phyloP scores from a whole-genome alignment of 2,888 invertebrate genomes.

The Electrophaes corylata region DNA sequence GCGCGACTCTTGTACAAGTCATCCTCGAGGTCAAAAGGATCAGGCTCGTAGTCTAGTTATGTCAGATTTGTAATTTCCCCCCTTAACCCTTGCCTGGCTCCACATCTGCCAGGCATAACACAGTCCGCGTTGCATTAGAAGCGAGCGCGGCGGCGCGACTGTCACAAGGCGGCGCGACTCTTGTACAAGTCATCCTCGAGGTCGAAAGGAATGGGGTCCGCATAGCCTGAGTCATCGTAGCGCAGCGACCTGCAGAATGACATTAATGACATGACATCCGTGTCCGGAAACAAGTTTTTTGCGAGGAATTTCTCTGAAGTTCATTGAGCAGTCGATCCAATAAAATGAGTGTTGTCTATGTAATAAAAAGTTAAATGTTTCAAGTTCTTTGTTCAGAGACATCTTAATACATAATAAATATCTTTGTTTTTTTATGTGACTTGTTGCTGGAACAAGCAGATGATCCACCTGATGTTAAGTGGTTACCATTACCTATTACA shows the following conservation, averaged over 20 bases:
- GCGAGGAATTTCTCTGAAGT: constrained; percentile 15
- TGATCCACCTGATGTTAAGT: too few species aligned
- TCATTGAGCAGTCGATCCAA: constrained; percentile 8
- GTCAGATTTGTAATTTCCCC: neutral
- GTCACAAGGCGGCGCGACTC: constrained; percentile 84
- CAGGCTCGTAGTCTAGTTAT: constrained; percentile 84
- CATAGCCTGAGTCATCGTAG: constrained; percentile 90
- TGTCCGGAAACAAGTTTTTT: constrained; percentile 10
- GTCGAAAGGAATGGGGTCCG: constrained; percentile 86
- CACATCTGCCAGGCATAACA: constrained; percentile 3
- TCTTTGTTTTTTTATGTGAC: too few species aligned
- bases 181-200: constrained; percentile 89
- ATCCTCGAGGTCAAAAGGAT: constrained; percentile 87
- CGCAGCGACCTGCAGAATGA: constrained; percentile 75
- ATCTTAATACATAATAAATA: too few species aligned
- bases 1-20: constrained; percentile 86
- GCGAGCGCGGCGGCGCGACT: constrained; percentile 73
- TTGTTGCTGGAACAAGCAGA: too few species aligned
- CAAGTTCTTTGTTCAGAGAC: neutral
- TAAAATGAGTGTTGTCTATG: constrained; percentile 3
- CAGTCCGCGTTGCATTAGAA: constrained; percentile 52
- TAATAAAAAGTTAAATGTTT: neutral
- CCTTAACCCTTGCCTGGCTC: neutral
- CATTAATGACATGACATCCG: constrained; percentile 9
- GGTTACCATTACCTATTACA: too few species aligned